Evolutionary conservation across 2,888 invertebrate genomes (phyloP).

Genomic region (Morpho deidamia): DNA sequence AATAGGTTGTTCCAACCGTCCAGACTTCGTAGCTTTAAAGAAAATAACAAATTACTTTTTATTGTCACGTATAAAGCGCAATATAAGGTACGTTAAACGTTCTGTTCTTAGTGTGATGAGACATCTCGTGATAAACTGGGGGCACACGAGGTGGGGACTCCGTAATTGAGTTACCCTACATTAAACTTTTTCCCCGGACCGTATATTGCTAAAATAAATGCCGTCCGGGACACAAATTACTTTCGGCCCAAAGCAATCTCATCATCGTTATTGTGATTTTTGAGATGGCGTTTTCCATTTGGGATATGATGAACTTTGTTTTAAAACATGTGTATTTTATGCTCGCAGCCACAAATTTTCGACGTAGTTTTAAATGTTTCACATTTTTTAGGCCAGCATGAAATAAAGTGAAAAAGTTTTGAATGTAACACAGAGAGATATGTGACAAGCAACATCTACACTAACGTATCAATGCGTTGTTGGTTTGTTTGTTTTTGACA

Average conservation of each 20-base stretch:
- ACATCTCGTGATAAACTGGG: slow-evolving; percentile 37
- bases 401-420: no score
- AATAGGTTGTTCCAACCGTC: no score
- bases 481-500: no score
- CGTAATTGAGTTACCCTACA: slow-evolving; percentile 64
- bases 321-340: slow-evolving; percentile 8
- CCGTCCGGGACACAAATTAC: slow-evolving; percentile 47
- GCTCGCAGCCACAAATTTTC: slow-evolving; percentile 1
- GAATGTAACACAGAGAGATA: no score
- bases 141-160: slow-evolving; percentile 44
- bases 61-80: background rate
- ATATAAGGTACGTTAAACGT: slow-evolving; percentile 3
- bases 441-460: no score
- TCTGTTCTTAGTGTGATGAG: slow-evolving; percentile 5
- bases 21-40: no score
- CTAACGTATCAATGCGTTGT: no score
- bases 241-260: slow-evolving; percentile 45
- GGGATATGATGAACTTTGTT: slow-evolving; percentile 27
- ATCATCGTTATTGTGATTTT: slow-evolving; percentile 47
- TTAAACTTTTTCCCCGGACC: slow-evolving; percentile 56
- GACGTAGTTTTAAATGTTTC: background rate
- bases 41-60: background rate
- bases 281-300: slow-evolving; percentile 35
- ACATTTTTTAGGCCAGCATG: background rate
- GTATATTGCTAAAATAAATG: slow-evolving; percentile 61